Evolutionary conservation across 2,888 invertebrate species (phyloP).

Genomic region (Trissolcus japonicus): DNA sequence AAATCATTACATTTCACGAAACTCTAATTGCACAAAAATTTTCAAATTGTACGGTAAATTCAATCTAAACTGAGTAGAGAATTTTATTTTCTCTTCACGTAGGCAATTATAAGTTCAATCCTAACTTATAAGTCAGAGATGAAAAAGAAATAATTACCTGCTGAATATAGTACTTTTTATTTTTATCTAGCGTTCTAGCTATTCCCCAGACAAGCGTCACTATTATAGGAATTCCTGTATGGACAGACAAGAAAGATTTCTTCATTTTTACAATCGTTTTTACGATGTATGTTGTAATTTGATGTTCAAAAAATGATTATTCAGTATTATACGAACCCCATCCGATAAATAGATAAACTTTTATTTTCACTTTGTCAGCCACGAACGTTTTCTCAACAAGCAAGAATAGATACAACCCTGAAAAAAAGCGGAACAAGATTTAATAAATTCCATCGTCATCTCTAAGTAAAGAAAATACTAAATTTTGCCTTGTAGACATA

Average conservation of each 20-base stretch:
- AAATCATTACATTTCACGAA: too few relatives aligned
- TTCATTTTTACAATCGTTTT: neutral
- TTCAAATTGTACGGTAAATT: too few relatives aligned
- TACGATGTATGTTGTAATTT: conserved; percentile 58
- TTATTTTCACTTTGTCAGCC: conserved; percentile 89
- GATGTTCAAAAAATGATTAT: neutral
- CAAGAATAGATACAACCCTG: conserved; percentile 91
- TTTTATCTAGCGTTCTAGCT: conserved; percentile 75
- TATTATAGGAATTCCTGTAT: conserved; percentile 78
- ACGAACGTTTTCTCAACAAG: conserved; percentile 91
- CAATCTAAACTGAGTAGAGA: too few relatives aligned
- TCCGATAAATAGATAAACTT: conserved; percentile 88
- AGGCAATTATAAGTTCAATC: too few relatives aligned
- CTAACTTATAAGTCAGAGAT: neutral
- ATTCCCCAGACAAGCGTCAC: conserved; percentile 79
- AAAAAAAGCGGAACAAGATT: conserved; percentile 62
- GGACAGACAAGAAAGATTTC: neutral
- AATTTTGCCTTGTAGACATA: too few relatives aligned
- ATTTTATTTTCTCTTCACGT: too few relatives aligned
- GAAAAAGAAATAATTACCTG: conserved; percentile 62
- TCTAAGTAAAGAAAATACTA: too few relatives aligned
- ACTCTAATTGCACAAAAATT: too few relatives aligned
- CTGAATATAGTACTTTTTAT: conserved; percentile 55
- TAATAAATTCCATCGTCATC: too few relatives aligned
- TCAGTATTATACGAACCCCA: conserved; percentile 85